These are phyloP conservation scores for Cyaniris semiargus DNA, from an alignment of 2,888 invertebrate genomes.

Conservation along the genomic window DNA sequence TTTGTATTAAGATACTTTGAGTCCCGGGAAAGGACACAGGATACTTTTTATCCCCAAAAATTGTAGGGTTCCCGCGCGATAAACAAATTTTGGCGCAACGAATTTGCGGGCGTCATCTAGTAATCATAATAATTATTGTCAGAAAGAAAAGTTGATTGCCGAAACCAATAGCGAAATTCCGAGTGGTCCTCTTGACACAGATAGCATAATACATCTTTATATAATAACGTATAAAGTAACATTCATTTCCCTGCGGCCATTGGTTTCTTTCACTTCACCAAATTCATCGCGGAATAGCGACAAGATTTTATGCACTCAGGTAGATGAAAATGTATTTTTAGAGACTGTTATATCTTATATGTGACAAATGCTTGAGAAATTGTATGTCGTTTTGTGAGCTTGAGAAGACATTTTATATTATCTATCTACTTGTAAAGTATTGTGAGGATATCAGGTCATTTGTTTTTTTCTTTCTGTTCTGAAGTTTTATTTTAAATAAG, in stretches of 20 bases:
- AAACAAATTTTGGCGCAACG: too few relatives aligned
- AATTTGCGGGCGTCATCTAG: too few relatives aligned
- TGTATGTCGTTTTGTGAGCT: not conserved
- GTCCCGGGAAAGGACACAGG: too few relatives aligned
- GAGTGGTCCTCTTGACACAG: not conserved
- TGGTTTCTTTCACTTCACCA: conserved; percentile 4
- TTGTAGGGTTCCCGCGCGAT: too few relatives aligned
- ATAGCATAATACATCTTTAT: not conserved
- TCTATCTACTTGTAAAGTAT: not conserved
- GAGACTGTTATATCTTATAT: conserved; percentile 24
- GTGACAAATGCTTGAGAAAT: not conserved
- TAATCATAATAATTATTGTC: too few relatives aligned
- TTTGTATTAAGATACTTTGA: too few relatives aligned
- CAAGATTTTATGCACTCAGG: conserved; percentile 1
- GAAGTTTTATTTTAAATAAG: too few relatives aligned
- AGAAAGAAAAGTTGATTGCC: too few relatives aligned
- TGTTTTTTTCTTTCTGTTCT: too few relatives aligned
- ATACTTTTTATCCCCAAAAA: too few relatives aligned
- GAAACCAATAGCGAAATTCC: too few relatives aligned
- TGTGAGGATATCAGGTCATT: too few relatives aligned
- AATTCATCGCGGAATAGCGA: not conserved
- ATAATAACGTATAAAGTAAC: not conserved
- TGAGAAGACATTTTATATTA: not conserved
- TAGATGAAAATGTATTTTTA: conserved; percentile 19
- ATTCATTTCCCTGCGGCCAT: not conserved